Evolutionary conservation across 2,888 invertebrate genomes (phyloP), one percentile per base, ranked within the genome.

Genomic region (Tetragonula carbonaria): DNA sequence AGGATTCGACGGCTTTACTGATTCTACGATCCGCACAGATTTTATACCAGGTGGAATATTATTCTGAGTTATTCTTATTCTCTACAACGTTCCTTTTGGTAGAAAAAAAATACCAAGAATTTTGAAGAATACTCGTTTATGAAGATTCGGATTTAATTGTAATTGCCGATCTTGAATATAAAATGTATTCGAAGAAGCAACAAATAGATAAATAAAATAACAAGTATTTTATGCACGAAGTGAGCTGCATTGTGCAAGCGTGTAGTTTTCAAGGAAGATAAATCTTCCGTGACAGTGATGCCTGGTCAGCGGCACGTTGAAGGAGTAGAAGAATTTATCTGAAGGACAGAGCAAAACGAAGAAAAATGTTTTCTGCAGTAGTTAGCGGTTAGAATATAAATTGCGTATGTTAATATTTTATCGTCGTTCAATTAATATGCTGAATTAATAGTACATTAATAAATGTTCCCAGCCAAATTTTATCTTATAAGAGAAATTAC

Each of bases 271-370:
- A 84, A 85, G 81, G 82, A 80, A 86, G 90, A 92, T 93, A 93
- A 93, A 93, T 93, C 92, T 93, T 89, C 82, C 86, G 79, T 87
- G 92, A 93, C 92, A 93, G 91, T 92, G 93, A 93, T 92, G 92
- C 86, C 88, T 87, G 78, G 91, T 90, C 86, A 67, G 84, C 71
- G 90, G 91, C 89, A 83, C 50, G 75, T 66, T 66, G 78, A 85
- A 81, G 75, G 73, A 80, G 82, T 70, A 68, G 80, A 79, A 85
- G 86, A 88, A 88, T 90, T 70, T 84, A 80, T 86, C 80, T 71
- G 76, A 57, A 63, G 79, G 80, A 82, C 75, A 78, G 82, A 82
- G 78, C 63, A 72, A 73, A 77, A 51, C 66, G 78, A 70, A 78
- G 72, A 85, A 77, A 65, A 78, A 83, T 82, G 85, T 86, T 28